These are phyloP conservation scores for Oncorhynchus mykiss DNA, from an alignment of 2,113 vertebrate genomes.

Conservation along the genomic window DNA sequence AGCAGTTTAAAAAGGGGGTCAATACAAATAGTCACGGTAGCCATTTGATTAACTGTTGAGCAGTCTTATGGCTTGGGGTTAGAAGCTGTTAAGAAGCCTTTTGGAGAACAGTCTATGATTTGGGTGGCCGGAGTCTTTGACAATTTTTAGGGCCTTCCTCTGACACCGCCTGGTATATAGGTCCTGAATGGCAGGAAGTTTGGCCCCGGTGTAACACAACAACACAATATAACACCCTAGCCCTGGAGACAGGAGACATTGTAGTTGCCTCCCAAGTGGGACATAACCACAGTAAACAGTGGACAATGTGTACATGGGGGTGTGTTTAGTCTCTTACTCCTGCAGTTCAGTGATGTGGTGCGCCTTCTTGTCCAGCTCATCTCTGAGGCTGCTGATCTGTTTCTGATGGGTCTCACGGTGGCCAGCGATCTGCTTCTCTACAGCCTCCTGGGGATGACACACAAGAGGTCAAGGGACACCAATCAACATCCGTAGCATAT, in stretches of 20 bases:
- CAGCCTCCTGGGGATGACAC: slow-evolving; percentile 81
- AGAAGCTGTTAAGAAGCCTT: too few species aligned
- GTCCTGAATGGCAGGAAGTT: too few species aligned
- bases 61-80: too few species aligned
- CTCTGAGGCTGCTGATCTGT: slow-evolving; percentile 92
- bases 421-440: slow-evolving; percentile 94
- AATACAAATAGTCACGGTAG: too few species aligned
- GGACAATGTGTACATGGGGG: not conserved
- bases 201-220: not conserved
- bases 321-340: slow-evolving; percentile 79
- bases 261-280: not conserved
- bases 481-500: too few species aligned
- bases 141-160: too few species aligned
- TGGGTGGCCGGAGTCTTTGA: too few species aligned
- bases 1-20: too few species aligned
- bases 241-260: not conserved
- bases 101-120: too few species aligned
- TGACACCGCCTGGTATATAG: too few species aligned
- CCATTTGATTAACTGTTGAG: too few species aligned
- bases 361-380: slow-evolving; percentile 93
- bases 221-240: not conserved
- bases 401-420: slow-evolving; percentile 96
- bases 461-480: not conserved
- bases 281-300: not conserved
- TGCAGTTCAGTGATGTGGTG: slow-evolving; percentile 95